Base-by-base conservation (phyloP, 2,797 vertebrate species). In the Oceanodroma leucorhoa region DNA sequence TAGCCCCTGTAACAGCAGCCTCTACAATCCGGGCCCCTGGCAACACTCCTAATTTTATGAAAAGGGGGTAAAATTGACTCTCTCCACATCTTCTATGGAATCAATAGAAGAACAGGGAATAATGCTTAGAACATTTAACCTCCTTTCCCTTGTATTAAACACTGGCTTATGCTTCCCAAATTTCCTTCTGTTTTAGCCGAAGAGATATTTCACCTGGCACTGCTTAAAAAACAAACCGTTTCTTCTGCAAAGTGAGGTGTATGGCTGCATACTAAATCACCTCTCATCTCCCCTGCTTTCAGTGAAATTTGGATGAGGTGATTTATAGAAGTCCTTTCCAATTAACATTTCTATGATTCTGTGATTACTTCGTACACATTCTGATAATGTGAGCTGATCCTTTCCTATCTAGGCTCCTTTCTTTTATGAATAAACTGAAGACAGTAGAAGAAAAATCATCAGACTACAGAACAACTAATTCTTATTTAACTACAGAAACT, bases 331-430 rank as follows among this genome's bases (percentile, higher is more conserved):
- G 64, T 87, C 58, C 55, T 60, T 96, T 84, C 80, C 55, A 89
- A 95, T 94, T 77, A 87, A 64, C 32, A 66, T 73, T 94, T 93
- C 62, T 72, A 19, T 29, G 45, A 95, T 83, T 90, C 77, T 84
- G 50, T 90, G 70, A 92, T 90, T 92, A 79, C 51, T 90, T 85
- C 38, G 6, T 45, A 53, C 16, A 24, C 2, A 0, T 65, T 91
- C 62, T 82, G 34, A 50, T 41, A 77, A 83, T 26, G 57, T 26
- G 64, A 92, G 34, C 46, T 85, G 81, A 94, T 75, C 87, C 2
- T 0, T 84, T 89, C 57, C 34, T 91, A 51, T 50, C 27, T n/a
- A 48, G 21, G 38, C 3, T 92, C 12, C 22, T 71, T 87, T 67
- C 45, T 83, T 79, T 85, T 29, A 38, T 57, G 64, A 78, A 46